These are phyloP conservation scores for Drosophila triauraria DNA, from an alignment of 1,140 invertebrate species.

Conservation along the genomic window DNA sequence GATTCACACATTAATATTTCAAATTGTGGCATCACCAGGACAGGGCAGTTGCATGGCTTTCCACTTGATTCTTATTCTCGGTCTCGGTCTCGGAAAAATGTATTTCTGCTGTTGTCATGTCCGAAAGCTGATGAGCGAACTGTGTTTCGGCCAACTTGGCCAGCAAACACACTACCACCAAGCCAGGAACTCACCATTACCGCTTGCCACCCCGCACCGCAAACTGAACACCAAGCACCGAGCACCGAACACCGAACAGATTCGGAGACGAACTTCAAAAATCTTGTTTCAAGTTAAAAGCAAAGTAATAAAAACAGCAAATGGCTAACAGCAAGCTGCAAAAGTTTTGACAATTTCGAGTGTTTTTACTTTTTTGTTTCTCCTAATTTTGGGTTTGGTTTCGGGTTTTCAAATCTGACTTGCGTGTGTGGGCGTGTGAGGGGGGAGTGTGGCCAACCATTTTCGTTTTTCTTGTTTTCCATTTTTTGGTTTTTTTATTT, in stretches of 20 bases:
- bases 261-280: slow-evolving; percentile 56
- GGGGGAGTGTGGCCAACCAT: not conserved
- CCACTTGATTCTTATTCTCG: slow-evolving; percentile 26
- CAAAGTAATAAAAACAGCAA: slow-evolving; percentile 65
- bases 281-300: slow-evolving; percentile 64
- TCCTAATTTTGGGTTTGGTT: slow-evolving; percentile 45
- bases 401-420: slow-evolving; percentile 38
- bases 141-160: slow-evolving; percentile 53
- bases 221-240: slow-evolving; percentile 32
- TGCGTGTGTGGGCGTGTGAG: slow-evolving; percentile 9
- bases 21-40: slow-evolving; percentile 49
- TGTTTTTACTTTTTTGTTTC: slow-evolving; percentile 45
- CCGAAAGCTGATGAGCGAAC: slow-evolving; percentile 65
- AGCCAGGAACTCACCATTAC: not conserved
- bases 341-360: slow-evolving; percentile 66
- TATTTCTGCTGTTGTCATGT: slow-evolving; percentile 58
- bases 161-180: slow-evolving; percentile 20
- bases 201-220: slow-evolving; percentile 1
- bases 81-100: slow-evolving; percentile 32
- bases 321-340: slow-evolving; percentile 53
- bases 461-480: slow-evolving; percentile 18
- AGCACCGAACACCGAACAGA: slow-evolving; percentile 24
- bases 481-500: not conserved
- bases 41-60: slow-evolving; percentile 36
- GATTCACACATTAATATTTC: slow-evolving; percentile 65